phyloP scores from a whole-genome alignment of 2,888 invertebrate genomes.

The Ichneumoninae sp. region DNA sequence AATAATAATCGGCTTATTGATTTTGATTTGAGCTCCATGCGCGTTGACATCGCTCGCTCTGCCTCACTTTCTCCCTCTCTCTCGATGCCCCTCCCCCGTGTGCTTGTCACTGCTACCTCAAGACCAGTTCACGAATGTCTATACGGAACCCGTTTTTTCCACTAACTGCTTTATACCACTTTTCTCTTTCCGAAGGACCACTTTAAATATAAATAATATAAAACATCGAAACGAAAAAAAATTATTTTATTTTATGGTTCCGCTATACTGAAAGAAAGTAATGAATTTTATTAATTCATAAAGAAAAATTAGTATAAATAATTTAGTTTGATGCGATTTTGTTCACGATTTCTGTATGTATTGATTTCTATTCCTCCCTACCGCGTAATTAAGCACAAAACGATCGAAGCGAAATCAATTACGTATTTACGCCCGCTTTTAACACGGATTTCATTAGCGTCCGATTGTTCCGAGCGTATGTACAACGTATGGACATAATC shows the following conservation, averaged over 20 bases:
- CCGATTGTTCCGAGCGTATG: slow-evolving; percentile 24
- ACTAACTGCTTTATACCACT: not conserved
- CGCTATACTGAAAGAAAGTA: not conserved
- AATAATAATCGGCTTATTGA: slow-evolving; percentile 81
- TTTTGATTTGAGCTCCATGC: slow-evolving; percentile 73
- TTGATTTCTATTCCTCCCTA: not conserved
- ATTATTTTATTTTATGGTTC: not conserved
- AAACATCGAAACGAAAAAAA: not conserved
- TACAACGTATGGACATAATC: slow-evolving; percentile 30
- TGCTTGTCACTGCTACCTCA: not conserved
- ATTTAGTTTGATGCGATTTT: not conserved
- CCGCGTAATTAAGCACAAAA: slow-evolving; percentile 47
- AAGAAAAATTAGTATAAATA: not conserved
- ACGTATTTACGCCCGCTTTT: slow-evolving; percentile 57
- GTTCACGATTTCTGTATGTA: slow-evolving; percentile 1
- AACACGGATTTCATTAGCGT: slow-evolving; percentile 58
- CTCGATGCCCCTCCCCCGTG: not conserved
- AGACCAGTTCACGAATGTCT: slow-evolving; percentile 2
- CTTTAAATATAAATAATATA: too few relatives aligned
- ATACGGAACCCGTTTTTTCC: not conserved
- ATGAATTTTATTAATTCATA: too few relatives aligned
- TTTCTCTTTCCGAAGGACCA: not conserved
- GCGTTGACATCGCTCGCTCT: slow-evolving; percentile 49
- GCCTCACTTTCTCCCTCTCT: too few relatives aligned
- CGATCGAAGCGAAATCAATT: slow-evolving; percentile 62